phyloP scores from a whole-genome alignment of 2,797 vertebrate species.

The Sylvilagus floridanus region DNA sequence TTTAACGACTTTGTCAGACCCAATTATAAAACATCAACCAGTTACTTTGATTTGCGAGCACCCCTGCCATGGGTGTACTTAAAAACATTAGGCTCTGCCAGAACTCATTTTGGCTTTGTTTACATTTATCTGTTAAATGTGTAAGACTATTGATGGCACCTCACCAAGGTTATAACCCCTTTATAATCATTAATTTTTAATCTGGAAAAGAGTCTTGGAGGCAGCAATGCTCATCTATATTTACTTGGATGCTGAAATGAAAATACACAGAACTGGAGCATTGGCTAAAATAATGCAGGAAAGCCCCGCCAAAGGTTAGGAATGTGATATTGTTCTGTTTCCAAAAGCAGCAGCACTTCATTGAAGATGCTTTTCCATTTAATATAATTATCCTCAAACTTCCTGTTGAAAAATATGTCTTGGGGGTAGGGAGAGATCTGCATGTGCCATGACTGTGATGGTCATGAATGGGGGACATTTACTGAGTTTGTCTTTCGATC shows the following conservation, averaged over 20 bases:
- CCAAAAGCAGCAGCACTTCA: constrained; percentile 72
- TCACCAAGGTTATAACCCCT: constrained; percentile 89
- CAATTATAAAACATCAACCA: constrained; percentile 98
- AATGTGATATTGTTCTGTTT: constrained; percentile 68
- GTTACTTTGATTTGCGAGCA: constrained; percentile 97
- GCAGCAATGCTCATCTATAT: constrained; percentile 83
- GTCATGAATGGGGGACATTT: not conserved
- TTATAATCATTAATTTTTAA: constrained; percentile 91
- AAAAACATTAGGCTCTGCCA: constrained; percentile 91
- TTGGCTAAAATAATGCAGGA: constrained; percentile 78
- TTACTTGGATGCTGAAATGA: constrained; percentile 83
- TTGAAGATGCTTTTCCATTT: constrained; percentile 62
- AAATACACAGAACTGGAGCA: constrained; percentile 66
- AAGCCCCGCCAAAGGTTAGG: constrained; percentile 64
- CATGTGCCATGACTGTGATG: not conserved
- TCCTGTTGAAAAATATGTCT: constrained; percentile 52
- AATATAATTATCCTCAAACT: constrained; percentile 72
- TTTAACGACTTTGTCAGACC: constrained; percentile 98
- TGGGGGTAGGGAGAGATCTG: not conserved
- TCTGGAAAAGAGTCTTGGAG: constrained; percentile 86
- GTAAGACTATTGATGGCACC: constrained; percentile 88
- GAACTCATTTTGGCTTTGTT: constrained; percentile 88
- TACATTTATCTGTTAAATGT: constrained; percentile 90
- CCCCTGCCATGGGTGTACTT: constrained; percentile 91
- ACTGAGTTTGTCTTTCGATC: not conserved